Base-by-base conservation (phyloP, 2,888 invertebrate species). In the Epinotia nisella region DNA sequence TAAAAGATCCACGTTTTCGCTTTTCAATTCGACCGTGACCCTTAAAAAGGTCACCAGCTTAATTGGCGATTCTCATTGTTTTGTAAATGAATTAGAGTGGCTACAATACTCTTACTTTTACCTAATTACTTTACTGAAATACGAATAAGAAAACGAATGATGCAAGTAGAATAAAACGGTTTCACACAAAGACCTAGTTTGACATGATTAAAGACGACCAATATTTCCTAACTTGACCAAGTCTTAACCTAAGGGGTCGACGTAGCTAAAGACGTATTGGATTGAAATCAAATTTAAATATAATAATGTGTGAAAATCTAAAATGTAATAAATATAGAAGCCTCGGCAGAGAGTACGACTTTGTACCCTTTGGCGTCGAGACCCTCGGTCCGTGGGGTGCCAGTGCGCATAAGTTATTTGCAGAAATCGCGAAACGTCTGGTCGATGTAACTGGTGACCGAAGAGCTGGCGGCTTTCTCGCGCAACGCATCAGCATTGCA, bases 1-100 rank as follows among this genome's bases (percentile, higher is more conserved):
- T 49, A n/a, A n/a, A n/a, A 7, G 13, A 49, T n/a, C 0, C 7
- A n/a, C 49, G 5, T 7, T 49, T 49, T 5, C 49, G 7, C n/a
- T 49, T n/a, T 29, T n/a, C 1, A 29, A 19, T 11, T 7, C n/a
- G 9, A 15, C 9, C 3, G 2, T 58, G n/a, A 9, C 17, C 70
- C 15, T 15, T n/a, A 4, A 15, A 29, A 45, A 56, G 55, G 70
- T 55, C 56, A 17, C n/a, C 9, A 11, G 62, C 21, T 70, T 49
- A 45, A 39, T 60, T 60, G 4, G 35, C 59, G 60, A 69, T 49
- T n/a, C 51, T 60, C 69, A 53, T 60, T 69, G 69, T 60, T 39
- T 39, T 39, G 11, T 61, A 10, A 61, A 53, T 61, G 51, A 51
- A 35, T 35, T 35, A 35, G 15, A 61, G 15, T 45, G 35, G 35